Conservation (phyloP, 2,113 vertebrate species). For the Syngnathus floridae region DNA sequence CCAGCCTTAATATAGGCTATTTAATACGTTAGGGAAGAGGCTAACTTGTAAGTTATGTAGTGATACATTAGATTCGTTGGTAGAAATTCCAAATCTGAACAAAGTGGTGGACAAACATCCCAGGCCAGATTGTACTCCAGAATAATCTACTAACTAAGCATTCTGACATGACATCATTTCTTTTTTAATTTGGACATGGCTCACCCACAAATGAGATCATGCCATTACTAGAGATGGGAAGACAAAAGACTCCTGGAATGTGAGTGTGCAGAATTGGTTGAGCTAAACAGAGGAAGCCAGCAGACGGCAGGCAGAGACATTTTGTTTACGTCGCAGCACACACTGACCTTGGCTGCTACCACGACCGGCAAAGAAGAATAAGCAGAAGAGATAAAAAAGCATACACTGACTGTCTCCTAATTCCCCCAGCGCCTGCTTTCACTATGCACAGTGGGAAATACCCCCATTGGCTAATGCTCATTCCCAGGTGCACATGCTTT, state of each 20-base stretch:
- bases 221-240: background rate
- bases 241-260: background rate
- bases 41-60: too few relatives aligned
- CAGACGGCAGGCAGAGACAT: conserved; percentile 18
- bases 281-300: conserved; percentile 2
- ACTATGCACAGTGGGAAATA: conserved; percentile 43
- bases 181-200: background rate
- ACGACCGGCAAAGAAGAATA: conserved; percentile 37
- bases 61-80: too few relatives aligned
- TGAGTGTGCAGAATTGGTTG: conserved; percentile 1
- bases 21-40: too few relatives aligned
- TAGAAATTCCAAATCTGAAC: too few relatives aligned
- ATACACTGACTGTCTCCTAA: conserved; percentile 38
- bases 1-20: too few relatives aligned
- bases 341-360: conserved; percentile 44
- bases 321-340: conserved; percentile 51
- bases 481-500: conserved; percentile 33
- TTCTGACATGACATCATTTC: conserved; percentile 1
- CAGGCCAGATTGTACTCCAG: background rate
- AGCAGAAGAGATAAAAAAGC: conserved; percentile 35
- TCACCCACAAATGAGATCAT: conserved; percentile 10
- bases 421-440: conserved; percentile 12
- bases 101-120: background rate
- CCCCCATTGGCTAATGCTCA: conserved; percentile 27
- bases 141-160: conserved; percentile 4